These are phyloP conservation scores for Andricus quercusramuli DNA, from an alignment of 2,888 invertebrate genomes.

Conservation along the genomic window DNA sequence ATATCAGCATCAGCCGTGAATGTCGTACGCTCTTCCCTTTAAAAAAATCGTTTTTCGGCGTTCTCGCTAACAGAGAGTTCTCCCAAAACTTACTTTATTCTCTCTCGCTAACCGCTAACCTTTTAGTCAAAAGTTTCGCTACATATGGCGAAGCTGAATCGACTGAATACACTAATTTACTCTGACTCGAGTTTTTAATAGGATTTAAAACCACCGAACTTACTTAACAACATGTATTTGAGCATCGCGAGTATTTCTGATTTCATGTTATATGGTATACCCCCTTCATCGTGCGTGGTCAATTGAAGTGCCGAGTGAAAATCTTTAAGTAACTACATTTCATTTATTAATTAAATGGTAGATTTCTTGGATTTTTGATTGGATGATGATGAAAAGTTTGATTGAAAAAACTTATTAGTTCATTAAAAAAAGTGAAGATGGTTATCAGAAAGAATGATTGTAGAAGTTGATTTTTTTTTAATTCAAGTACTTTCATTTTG, in stretches of 20 bases:
- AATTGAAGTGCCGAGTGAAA: background rate
- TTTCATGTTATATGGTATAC: background rate
- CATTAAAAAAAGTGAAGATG: background rate
- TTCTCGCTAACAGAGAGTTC: conserved; percentile 22
- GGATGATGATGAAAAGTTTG: background rate
- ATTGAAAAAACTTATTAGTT: background rate
- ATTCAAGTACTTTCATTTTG: conserved; percentile 3
- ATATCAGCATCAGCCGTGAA: conserved; percentile 21
- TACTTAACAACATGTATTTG: conserved; percentile 25
- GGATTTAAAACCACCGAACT: conserved; percentile 23
- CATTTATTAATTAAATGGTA: background rate
- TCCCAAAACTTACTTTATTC: background rate
- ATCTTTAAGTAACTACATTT: background rate
- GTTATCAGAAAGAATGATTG: background rate
- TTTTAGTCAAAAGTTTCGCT: conserved; percentile 18
- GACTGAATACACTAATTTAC: conserved; percentile 26
- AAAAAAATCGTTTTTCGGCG: conserved; percentile 19
- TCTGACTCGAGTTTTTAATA: conserved; percentile 21
- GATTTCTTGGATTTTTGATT: background rate
- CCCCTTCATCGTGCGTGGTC: background rate
- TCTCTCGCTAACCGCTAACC: background rate
- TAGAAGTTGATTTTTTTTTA: background rate
- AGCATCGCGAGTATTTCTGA: conserved; percentile 32
- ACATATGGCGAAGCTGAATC: conserved; percentile 13
- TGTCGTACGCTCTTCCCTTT: background rate